Evolutionary conservation across 2,888 invertebrate genomes (phyloP).

Genomic region (Bembecia ichneumoniformis): DNA sequence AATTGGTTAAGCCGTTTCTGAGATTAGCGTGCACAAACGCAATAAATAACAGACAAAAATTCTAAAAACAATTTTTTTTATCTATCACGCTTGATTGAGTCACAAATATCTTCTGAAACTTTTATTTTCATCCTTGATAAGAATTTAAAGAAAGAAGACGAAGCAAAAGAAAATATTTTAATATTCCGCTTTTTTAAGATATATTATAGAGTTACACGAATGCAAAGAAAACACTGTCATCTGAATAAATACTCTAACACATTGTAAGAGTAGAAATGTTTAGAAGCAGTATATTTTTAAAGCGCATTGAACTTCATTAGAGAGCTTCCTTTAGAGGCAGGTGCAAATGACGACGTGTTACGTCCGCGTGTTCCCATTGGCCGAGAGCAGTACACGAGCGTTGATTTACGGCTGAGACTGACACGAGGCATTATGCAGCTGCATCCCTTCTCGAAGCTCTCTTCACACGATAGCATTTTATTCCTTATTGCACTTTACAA

Average conservation of each 20-base stretch:
- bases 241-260: too few species aligned
- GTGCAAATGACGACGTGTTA: slow-evolving; percentile 39
- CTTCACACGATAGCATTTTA: too few species aligned
- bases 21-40: too few species aligned
- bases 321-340: slow-evolving; percentile 55
- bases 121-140: not conserved
- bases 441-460: slow-evolving; percentile 20
- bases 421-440: slow-evolving; percentile 36
- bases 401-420: slow-evolving; percentile 38
- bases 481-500: too few species aligned
- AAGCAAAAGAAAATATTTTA: not conserved
- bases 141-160: not conserved
- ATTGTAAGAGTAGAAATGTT: too few species aligned
- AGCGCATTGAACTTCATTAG: slow-evolving; percentile 4
- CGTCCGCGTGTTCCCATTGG: slow-evolving; percentile 30
- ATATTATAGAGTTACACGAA: not conserved
- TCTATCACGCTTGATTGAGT: too few species aligned
- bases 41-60: too few species aligned
- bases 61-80: too few species aligned
- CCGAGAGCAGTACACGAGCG: slow-evolving; percentile 37
- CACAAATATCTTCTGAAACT: not conserved
- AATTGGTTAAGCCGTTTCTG: too few species aligned
- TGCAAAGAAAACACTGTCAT: slow-evolving; percentile 1
- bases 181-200: not conserved
- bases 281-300: not conserved